Evolutionary conservation across 2,888 invertebrate species (phyloP).

Genomic region (Lepidochitona cinerea): DNA sequence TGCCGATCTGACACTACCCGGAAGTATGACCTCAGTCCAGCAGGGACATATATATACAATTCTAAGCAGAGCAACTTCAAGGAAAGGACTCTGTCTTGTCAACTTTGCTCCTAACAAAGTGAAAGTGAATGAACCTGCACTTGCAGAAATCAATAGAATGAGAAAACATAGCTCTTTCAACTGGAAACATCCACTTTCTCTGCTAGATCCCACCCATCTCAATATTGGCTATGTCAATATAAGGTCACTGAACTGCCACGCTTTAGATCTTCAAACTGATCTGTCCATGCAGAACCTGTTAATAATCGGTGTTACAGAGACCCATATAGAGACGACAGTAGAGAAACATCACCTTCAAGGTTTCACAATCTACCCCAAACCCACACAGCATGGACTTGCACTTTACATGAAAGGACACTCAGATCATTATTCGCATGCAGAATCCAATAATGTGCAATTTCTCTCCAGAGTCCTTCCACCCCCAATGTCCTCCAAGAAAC

Average conservation of each 20-base stretch:
- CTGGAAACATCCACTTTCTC: neutral
- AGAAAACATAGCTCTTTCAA: constrained; percentile 5
- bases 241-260: no score
- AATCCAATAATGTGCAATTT: neutral
- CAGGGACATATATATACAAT: constrained; percentile 5
- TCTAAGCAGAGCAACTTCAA: constrained; percentile 1
- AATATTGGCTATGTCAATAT: no score
- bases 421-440: neutral
- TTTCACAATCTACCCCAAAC: no score
- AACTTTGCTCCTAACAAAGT: constrained; percentile 5
- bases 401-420: neutral
- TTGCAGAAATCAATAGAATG: neutral
- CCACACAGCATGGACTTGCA: no score
- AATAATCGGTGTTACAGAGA: neutral
- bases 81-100: neutral
- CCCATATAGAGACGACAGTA: neutral
- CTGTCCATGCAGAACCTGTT: neutral
- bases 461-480: neutral
- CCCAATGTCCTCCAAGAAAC: neutral
- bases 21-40: constrained; percentile 1
- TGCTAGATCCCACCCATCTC: neutral
- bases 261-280: neutral
- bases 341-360: no score
- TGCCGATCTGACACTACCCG: constrained; percentile 1
- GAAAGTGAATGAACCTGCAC: neutral